Percentiles rank a stretch among this genome's conserved stretches.
phyloP scores from a whole-genome alignment of 2,888 invertebrate species.

The Torymus aiolomorphi region DNA sequence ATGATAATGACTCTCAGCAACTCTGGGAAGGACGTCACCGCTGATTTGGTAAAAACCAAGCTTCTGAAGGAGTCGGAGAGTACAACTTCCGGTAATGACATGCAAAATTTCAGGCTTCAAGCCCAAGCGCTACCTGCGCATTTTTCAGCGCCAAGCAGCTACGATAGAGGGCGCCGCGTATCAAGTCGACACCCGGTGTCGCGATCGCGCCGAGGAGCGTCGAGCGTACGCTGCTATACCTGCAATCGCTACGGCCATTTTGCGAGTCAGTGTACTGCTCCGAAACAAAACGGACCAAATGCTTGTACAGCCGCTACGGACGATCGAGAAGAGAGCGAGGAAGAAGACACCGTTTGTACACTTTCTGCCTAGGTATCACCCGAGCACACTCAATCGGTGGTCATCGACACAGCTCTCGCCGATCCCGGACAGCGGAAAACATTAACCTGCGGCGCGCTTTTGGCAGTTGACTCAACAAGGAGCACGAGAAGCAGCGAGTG shows the following conservation, averaged over 20 bases:
- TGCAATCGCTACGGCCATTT: conserved; percentile 14
- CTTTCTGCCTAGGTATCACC: not conserved
- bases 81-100: not conserved
- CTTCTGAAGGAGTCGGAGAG: not conserved
- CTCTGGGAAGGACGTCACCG: not conserved
- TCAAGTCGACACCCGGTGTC: not conserved
- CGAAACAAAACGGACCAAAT: not conserved
- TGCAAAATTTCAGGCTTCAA: not conserved
- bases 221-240: not conserved
- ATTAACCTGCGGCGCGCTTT: not conserved
- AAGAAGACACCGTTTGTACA: conserved; percentile 2
- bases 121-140: too few relatives aligned
- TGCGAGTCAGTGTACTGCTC: conserved; percentile 3
- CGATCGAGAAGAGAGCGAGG: not conserved
- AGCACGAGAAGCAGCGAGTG: not conserved
- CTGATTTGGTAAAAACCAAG: conserved; percentile 10
- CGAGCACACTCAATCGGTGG: conserved; percentile 1
- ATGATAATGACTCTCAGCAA: too few relatives aligned
- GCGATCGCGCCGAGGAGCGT: not conserved
- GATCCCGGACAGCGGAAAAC: not conserved
- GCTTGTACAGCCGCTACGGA: not conserved
- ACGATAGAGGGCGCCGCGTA: not conserved
- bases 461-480: not conserved
- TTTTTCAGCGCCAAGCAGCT: not conserved
- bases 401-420: not conserved